These are phyloP conservation scores for Heliocidaris erythrogramma DNA, from an alignment of 35 echinoderm and acorn worm species.

Conservation along the genomic window DNA sequence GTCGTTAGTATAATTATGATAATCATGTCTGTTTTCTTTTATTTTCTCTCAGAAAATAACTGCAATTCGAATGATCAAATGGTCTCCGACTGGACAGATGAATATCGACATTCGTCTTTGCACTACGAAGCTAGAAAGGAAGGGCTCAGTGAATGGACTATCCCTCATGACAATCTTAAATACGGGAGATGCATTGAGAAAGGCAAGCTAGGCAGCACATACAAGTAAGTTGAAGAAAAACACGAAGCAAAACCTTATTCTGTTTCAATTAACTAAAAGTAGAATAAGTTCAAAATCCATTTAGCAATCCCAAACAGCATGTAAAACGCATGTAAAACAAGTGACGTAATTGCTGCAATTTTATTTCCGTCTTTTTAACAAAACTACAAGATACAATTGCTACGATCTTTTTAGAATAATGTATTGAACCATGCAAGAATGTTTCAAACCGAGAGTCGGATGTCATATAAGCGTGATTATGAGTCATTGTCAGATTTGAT, in stretches of 20 bases:
- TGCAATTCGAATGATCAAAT: background rate
- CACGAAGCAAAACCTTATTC: background rate
- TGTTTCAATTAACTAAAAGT: background rate
- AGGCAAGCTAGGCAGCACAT: constrained; percentile 63
- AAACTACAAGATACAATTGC: too few species aligned
- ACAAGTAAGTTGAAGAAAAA: constrained; percentile 54
- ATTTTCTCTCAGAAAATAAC: background rate
- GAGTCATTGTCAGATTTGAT: too few species aligned
- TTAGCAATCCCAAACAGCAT: background rate
- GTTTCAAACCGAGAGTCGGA: too few species aligned
- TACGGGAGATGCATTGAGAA: constrained; percentile 71
- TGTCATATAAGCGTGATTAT: too few species aligned
- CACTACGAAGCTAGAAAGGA: constrained; percentile 43
- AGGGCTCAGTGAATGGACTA: constrained; percentile 81
- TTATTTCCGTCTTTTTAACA: too few species aligned
- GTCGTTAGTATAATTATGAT: background rate
- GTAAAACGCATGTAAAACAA: too few species aligned
- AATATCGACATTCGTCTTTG: background rate
- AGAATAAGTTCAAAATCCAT: background rate
- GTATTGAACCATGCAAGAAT: too few species aligned
- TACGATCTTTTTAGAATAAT: too few species aligned
- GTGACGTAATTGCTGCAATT: too few species aligned
- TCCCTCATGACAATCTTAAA: constrained; percentile 66
- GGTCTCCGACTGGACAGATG: background rate
- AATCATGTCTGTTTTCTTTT: background rate